These are phyloP conservation scores for Notarius lentiginosus DNA, from an alignment of 2,113 vertebrate species.

Conservation along the genomic window DNA sequence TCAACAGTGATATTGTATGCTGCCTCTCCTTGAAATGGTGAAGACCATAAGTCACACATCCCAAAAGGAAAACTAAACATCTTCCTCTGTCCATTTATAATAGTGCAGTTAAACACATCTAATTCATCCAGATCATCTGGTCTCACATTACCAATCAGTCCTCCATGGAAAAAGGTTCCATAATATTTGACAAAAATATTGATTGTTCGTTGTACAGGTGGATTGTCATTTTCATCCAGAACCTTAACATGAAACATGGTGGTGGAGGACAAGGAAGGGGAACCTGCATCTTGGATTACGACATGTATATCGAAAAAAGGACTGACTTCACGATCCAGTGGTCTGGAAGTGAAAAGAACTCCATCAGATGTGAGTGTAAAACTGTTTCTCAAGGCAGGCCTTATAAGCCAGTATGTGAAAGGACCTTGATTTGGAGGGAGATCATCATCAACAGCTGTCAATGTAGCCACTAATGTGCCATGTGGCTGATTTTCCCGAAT, in stretches of 20 bases:
- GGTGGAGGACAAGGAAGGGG: slow-evolving; percentile 68
- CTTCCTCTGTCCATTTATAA: slow-evolving; percentile 65
- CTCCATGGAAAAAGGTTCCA: slow-evolving; percentile 72
- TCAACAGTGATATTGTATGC: slow-evolving; percentile 72
- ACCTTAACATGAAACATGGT: slow-evolving; percentile 64
- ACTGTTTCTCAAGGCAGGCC: slow-evolving; percentile 44
- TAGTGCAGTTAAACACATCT: slow-evolving; percentile 67
- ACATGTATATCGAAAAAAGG: slow-evolving; percentile 59
- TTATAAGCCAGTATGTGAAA: slow-evolving; percentile 70
- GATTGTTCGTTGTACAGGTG: slow-evolving; percentile 64
- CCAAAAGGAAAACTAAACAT: slow-evolving; percentile 71
- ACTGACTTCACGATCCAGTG: slow-evolving; percentile 66
- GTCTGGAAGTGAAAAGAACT: slow-evolving; percentile 65
- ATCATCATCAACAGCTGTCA: slow-evolving; percentile 70
- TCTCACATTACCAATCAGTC: slow-evolving; percentile 70
- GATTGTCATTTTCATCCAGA: slow-evolving; percentile 76
- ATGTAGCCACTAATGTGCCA: slow-evolving; percentile 65
- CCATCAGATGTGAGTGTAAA: slow-evolving; percentile 71
- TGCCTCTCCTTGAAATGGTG: slow-evolving; percentile 70
- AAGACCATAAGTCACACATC: slow-evolving; percentile 72
- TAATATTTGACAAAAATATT: slow-evolving; percentile 77
- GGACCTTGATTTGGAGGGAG: slow-evolving; percentile 71
- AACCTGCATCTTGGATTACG: slow-evolving; percentile 69
- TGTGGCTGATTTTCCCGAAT: slow-evolving; percentile 73
- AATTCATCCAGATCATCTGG: slow-evolving; percentile 70